A percentile compares a stretch with the other conserved stretches of the same genome.
These are phyloP conservation scores for Hepsetus odoe DNA, from an alignment of 2,113 vertebrate species.

Conservation along the genomic window DNA sequence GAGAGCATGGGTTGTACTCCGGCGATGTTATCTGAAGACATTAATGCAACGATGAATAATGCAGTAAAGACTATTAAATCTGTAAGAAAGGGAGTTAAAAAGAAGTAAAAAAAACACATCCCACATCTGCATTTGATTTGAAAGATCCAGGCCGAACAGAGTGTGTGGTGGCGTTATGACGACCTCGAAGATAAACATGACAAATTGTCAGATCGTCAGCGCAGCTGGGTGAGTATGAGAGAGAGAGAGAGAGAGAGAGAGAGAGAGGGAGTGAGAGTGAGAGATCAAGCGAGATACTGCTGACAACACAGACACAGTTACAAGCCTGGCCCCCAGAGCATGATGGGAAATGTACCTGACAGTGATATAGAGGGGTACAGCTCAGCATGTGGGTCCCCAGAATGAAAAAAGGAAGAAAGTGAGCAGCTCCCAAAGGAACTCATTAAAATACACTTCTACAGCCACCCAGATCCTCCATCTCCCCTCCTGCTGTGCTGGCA, in stretches of 20 bases:
- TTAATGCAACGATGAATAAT: constrained; percentile 89
- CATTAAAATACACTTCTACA: constrained; percentile 77
- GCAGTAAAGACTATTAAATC: constrained; percentile 86
- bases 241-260: background rate
- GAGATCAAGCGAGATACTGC: constrained; percentile 27
- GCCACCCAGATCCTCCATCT: constrained; percentile 54
- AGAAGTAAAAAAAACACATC: constrained; percentile 53
- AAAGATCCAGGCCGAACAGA: constrained; percentile 58
- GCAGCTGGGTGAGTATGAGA: constrained; percentile 66
- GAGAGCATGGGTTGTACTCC: constrained; percentile 43
- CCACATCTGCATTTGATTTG: constrained; percentile 72
- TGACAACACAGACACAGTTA: constrained; percentile 58
- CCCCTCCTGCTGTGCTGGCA: constrained; percentile 44
- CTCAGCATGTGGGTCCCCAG: constrained; percentile 38
- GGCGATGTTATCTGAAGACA: constrained; percentile 81
- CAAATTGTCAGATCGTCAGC: constrained; percentile 76
- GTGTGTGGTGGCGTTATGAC: constrained; percentile 55
- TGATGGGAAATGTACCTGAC: constrained; percentile 69
- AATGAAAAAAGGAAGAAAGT: constrained; percentile 51
- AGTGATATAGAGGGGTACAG: constrained; percentile 65
- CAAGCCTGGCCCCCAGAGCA: constrained; percentile 59
- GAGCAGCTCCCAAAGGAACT: constrained; percentile 78
- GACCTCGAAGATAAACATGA: constrained; percentile 78
- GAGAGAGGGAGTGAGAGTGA: background rate
- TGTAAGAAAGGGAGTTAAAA: constrained; percentile 53